Evolutionary conservation across 2,113 vertebrate genomes (phyloP), one percentile per base, ranked within the genome.

Genomic region (Psittacus erithacus): DNA sequence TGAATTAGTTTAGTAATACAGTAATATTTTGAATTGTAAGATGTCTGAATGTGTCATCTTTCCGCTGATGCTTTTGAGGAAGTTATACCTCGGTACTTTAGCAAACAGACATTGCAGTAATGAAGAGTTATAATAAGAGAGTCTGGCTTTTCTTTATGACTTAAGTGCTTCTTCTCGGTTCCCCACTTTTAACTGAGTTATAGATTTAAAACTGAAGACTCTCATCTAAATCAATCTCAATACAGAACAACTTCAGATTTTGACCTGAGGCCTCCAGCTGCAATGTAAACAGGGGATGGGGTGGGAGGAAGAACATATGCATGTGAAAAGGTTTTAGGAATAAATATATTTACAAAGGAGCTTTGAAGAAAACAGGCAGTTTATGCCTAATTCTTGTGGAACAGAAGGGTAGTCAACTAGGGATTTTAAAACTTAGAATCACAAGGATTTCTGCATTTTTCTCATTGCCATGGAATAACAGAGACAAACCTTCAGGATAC

Each of bases 221-320:
- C 2, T 0, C 12, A 33, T 16, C 24, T 25, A 35, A 91, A 82
- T 8, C 11, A 33, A 7, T 19, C 29, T 24, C 10, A 13, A 20
- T 1, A 13, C 13, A 64, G 9, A 73, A n/a, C 17, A 75, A 6
- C 17, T 24, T 12, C 18, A 28, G 2, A 47, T 10, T 93, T 43
- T 53, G 41, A 79, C 6, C 31, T 29, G 50, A 38, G 17, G 11
- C 29, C 46, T 93, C 28, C 24, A 41, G 27, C 7, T 70, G 3
- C 14, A 88, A 75, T 55, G 53, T 64, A 81, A 91, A 71, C 25
- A 70, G 8, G 2, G 6, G 11, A 9, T 17, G 17, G 7, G 33
- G 8, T 14, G n/a, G 8, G 11, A 5, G 5, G 9, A 6, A 12
- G 18, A 53, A n/a, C 1, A n/a, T 24, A 27, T 9, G 7, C 6